These are phyloP conservation scores for Spilarctia lutea DNA, from an alignment of 2,888 invertebrate genomes.

Conservation along the genomic window DNA sequence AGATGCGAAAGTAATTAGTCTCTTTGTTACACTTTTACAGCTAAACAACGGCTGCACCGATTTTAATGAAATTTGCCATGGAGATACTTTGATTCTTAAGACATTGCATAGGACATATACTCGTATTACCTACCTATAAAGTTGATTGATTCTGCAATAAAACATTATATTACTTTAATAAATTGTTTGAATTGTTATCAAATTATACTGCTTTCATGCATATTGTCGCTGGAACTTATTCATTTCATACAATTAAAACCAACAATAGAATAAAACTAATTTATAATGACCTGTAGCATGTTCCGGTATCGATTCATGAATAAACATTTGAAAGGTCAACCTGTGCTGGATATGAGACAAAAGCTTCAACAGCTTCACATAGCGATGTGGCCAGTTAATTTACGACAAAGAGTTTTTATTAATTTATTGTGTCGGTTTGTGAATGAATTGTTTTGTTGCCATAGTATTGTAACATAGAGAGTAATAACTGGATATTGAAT, in stretches of 20 bases:
- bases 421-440: slow-evolving; percentile 30
- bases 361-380: slow-evolving; percentile 20
- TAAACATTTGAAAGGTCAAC: slow-evolving; percentile 23
- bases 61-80: no score
- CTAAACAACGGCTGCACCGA: no score
- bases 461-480: background rate
- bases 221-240: slow-evolving; percentile 36
- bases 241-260: slow-evolving; percentile 42
- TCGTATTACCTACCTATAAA: background rate
- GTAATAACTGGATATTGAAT: background rate
- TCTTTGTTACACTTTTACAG: no score
- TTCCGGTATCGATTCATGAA: slow-evolving; percentile 5
- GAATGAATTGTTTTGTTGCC: background rate
- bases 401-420: slow-evolving; percentile 46
- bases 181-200: slow-evolving; percentile 8
- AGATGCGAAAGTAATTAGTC: no score
- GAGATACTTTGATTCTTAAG: no score
- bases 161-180: background rate
- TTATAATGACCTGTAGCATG: slow-evolving; percentile 19
- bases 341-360: slow-evolving; percentile 23
- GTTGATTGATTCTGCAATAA: background rate
- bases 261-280: slow-evolving; percentile 29
- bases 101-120: no score
- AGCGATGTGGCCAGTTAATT: slow-evolving; percentile 50
- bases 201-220: slow-evolving; percentile 45